A percentile compares a stretch with the other conserved stretches of the same genome.
These are phyloP conservation scores for Vidua macroura DNA, from an alignment of 2,113 vertebrate genomes.

Conservation along the genomic window DNA sequence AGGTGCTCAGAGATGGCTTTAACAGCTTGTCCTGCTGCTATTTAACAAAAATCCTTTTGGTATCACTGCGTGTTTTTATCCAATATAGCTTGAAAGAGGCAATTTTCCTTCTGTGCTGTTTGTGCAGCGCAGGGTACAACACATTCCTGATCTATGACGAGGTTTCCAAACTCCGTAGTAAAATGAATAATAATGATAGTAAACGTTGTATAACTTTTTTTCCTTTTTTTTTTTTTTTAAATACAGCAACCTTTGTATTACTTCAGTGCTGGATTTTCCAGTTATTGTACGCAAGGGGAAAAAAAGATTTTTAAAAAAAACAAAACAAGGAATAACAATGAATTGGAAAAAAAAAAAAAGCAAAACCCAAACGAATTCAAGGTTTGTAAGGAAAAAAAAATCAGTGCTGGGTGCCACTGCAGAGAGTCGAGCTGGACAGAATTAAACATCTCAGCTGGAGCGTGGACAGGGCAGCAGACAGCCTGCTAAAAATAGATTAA, in stretches of 20 bases:
- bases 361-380: not conserved
- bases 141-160: constrained; percentile 43
- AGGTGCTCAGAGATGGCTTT: not conserved
- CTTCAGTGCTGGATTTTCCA: not conserved
- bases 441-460: constrained; percentile 64
- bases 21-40: not conserved
- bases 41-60: not conserved
- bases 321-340: not conserved
- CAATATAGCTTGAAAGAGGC: not conserved
- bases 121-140: not conserved
- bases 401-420: not conserved
- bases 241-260: not conserved
- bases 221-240: not conserved
- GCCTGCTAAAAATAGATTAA: constrained; percentile 73
- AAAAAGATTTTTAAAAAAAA: not conserved
- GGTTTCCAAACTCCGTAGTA: not conserved
- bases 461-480: constrained; percentile 57
- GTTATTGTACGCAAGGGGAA: fast-evolving
- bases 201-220: not conserved
- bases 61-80: not conserved
- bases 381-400: not conserved
- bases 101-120: constrained; percentile 19
- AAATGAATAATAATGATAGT: constrained; percentile 47
- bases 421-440: not conserved
- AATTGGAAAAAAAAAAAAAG: not conserved